Base-by-base conservation (phyloP, 2,797 vertebrate genomes). In the Denticeps clupeoides region DNA sequence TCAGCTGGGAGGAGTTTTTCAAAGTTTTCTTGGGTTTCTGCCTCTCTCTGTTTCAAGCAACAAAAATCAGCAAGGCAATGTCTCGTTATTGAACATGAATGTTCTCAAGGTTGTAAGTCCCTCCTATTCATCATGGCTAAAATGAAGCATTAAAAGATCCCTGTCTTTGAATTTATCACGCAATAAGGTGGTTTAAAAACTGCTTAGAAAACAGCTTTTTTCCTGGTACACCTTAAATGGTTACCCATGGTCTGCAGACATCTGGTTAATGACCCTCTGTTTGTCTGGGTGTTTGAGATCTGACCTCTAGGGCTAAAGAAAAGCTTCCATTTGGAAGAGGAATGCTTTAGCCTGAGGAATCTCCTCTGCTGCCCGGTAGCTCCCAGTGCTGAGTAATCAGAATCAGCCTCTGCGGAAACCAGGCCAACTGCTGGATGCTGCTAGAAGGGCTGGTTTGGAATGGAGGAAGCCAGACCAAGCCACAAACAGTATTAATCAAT, bases 351-450 rank as follows among this genome's bases (percentile, higher is more conserved):
- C 57, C 55, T 48, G 47, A 38, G 47, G 41, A 52, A 60, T 46
- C 35, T 60, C 55, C 44, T 27, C 18, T 33, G 44, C 41, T 52
- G 54, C 37, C 37, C 45, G 26, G 15, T 23, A 38, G 29, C 29
- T 19, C 9, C 26, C 29, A 35, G 29, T 62, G 61, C 65, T 67
- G 58, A 67, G 50, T 67, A 67, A 67, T 57, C 65, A 48, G 16
- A 41, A 48, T 52, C 26, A 43, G 32, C 56, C 56, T 47, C 44
- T 28, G 25, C 24, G 40, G 53, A 32, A 37, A 25, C 31, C 32
- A 27, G 55, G n/a, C 41, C 53, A 65, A 46, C 31, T 51, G 43
- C 15, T 35, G 46, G 49, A 53, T 43, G 11, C 24, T 7, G 41
- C 22, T 37, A 45, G 33, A 33, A 37, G 33, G 33, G 33, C 29